phyloP scores from a whole-genome alignment of 2,797 vertebrate genomes.

The Acrossocheilus fasciatus region DNA sequence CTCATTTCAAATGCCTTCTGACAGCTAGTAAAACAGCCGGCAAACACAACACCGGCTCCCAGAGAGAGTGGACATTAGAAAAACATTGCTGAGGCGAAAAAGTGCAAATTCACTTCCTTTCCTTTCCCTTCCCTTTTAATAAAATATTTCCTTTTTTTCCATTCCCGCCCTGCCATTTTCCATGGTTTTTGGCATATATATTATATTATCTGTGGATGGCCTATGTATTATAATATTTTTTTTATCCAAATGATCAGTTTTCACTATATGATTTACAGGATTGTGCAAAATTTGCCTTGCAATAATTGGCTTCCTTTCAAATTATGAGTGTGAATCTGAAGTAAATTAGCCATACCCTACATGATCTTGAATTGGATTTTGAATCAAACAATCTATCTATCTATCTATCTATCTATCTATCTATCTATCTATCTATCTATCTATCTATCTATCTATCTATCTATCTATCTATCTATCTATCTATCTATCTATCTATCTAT shows the following conservation, averaged over 20 bases:
- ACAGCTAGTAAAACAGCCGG: slow-evolving; percentile 96
- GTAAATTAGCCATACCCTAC: neutral
- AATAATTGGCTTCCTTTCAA: neutral
- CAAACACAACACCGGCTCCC: slow-evolving; percentile 91
- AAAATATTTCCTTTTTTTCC: neutral
- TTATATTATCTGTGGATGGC: neutral
- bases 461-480: neutral
- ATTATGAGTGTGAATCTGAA: neutral
- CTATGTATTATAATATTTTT: neutral
- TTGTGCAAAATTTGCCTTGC: neutral
- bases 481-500: slow-evolving; percentile 1
- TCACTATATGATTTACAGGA: neutral
- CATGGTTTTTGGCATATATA: neutral
- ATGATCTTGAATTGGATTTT: neutral
- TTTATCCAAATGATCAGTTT: neutral
- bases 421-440: neutral
- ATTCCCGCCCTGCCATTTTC: neutral
- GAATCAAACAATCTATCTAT: neutral
- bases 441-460: neutral
- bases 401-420: slow-evolving; percentile 1
- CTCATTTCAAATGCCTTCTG: slow-evolving; percentile 94
- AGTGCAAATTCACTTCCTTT: neutral
- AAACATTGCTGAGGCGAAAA: slow-evolving; percentile 32
- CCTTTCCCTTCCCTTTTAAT: neutral
- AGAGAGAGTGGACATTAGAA: slow-evolving; percentile 76